Percentiles rank a stretch among this genome's conserved stretches.
phyloP scores from a whole-genome alignment of 2,888 invertebrate species.

The Habrosyne pyritoides region DNA sequence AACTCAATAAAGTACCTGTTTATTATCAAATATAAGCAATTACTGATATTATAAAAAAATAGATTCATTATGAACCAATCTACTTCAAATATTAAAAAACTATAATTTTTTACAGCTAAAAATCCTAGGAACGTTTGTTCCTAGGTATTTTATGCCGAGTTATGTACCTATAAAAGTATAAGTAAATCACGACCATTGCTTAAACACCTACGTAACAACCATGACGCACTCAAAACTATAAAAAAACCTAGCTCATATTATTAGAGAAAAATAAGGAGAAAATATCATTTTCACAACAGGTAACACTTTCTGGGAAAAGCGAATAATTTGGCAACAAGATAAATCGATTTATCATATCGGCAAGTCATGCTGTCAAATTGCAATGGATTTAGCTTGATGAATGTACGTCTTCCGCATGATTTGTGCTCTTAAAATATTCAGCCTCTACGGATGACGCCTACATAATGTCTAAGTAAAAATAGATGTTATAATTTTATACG shows the following conservation, averaged over 20 bases:
- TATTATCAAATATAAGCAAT: too few species aligned
- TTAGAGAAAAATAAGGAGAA: neutral
- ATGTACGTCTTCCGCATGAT: slow-evolving; percentile 33
- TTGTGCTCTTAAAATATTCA: slow-evolving; percentile 20
- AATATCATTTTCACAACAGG: neutral
- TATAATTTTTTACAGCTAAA: too few species aligned
- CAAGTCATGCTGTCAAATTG: slow-evolving; percentile 50
- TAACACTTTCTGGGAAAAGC: slow-evolving; percentile 18
- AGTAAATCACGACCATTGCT: too few species aligned
- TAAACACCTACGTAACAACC: too few species aligned
- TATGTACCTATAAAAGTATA: too few species aligned
- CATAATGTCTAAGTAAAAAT: slow-evolving; percentile 7
- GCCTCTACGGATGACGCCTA: slow-evolving; percentile 15
- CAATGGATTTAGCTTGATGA: slow-evolving; percentile 40
- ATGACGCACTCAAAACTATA: too few species aligned
- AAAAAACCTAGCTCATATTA: neutral
- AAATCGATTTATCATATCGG: slow-evolving; percentile 27
- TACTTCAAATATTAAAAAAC: too few species aligned
- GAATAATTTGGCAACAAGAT: slow-evolving; percentile 27
- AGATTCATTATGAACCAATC: too few species aligned
- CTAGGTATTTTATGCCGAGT: too few species aligned
- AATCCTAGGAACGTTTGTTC: too few species aligned
- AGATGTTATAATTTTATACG: neutral
- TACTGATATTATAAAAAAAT: too few species aligned
- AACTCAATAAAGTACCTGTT: too few species aligned